Conservation (phyloP, 2,888 invertebrate species). For the Poecilus cupreus region DNA sequence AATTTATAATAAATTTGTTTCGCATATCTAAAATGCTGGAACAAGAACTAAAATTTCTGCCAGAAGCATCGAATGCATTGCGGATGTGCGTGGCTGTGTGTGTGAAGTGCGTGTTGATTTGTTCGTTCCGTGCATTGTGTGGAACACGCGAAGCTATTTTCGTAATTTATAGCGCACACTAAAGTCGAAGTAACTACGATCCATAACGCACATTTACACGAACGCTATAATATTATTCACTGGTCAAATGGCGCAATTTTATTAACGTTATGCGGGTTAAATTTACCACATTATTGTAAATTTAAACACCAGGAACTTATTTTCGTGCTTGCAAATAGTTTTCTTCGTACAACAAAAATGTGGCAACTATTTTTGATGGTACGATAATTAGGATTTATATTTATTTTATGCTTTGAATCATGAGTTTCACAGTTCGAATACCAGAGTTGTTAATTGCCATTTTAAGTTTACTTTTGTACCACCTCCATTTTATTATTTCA, state of each 20-base stretch:
- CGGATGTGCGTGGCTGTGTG: neutral
- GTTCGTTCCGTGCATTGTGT: slow-evolving; percentile 34
- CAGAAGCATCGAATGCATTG: slow-evolving; percentile 14
- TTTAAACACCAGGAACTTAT: too few species aligned
- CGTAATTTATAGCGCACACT: slow-evolving; percentile 6
- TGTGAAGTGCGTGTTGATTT: neutral
- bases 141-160: slow-evolving; percentile 30
- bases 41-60: slow-evolving; percentile 6
- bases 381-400: too few species aligned
- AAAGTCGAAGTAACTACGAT: neutral
- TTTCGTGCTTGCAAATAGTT: too few species aligned
- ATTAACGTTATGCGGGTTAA: neutral
- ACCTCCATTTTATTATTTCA: too few species aligned
- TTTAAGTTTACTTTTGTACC: too few species aligned
- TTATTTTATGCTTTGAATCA: too few species aligned
- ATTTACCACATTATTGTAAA: neutral
- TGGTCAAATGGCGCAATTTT: neutral
- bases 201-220: slow-evolving; percentile 16
- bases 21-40: slow-evolving; percentile 26
- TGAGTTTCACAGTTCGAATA: too few species aligned
- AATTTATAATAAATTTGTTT: slow-evolving; percentile 36
- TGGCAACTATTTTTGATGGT: too few species aligned
- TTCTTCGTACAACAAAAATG: too few species aligned
- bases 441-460: too few species aligned
- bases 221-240: neutral